Evolutionary conservation across 2,797 vertebrate genomes (phyloP), one percentile per base, ranked within the genome.

Genomic region (Gymnopithys bicolor): DNA sequence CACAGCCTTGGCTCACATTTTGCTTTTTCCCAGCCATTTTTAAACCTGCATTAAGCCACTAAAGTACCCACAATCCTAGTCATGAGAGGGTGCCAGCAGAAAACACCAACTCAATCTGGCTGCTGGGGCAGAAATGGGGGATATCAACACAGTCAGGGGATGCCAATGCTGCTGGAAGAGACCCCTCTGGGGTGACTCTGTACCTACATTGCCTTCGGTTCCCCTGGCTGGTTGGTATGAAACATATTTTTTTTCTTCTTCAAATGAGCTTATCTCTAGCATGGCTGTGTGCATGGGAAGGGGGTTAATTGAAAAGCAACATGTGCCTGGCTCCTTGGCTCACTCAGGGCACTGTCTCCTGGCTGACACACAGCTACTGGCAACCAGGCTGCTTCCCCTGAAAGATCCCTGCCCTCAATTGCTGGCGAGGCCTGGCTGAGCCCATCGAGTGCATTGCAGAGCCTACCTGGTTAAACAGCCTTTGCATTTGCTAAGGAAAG

Each of bases 231-330:
- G 10, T 11, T 52, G 35, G 2, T 10, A 49, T 0, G 4, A 67
- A 93, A 89, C 11, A 2, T 1, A 8, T 5, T 80, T 70, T 24
- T 24, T 69, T 63, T 33, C 33, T 76, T 22, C 33, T 27, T 74
- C 75, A 63, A 35, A 71, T 0, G 28, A 87, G 59, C 74, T 81
- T 2, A 83, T 59, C 84, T 84, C 24, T 60, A 59, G 84, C 74
- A 15, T 1, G 60, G 73, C 71, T 78, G 76, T 8, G 75, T 2
- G 5, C 84, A 52, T 0, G 53, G 84, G 92, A 84, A 76, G 78
- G 78, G 78, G 76, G 82, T 89, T 89, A 92, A 91, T 28, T 83
- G 91, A 89, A 90, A 89, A 90, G 71, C 78, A 87, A 70, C 41
- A 5, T 1, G 78, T 87, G 87, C 64, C 68, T 58, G 62, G 49